These are phyloP conservation scores for Phenganax marumi DNA, from an alignment of 92 coral and sea anemone species.

Conservation along the genomic window DNA sequence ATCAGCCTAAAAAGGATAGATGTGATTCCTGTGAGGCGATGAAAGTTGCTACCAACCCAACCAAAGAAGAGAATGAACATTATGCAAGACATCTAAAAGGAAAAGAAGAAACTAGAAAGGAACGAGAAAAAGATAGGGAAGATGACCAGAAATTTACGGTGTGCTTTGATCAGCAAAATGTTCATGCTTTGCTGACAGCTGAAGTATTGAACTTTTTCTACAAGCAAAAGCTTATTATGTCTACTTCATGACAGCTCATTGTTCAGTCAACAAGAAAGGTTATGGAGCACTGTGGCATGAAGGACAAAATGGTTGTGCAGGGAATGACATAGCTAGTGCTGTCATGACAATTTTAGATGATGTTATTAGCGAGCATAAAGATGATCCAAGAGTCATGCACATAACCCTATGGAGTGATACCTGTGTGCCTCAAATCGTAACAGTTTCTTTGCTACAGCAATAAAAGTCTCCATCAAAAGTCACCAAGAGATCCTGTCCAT, in stretches of 20 bases:
- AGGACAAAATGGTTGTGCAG: not conserved
- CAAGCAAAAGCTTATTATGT: not conserved
- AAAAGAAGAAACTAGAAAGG: constrained; percentile 10
- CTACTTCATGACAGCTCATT: no score
- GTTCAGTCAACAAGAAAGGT: not conserved
- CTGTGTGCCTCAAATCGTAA: not conserved
- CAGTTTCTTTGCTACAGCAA: not conserved
- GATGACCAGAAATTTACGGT: no score
- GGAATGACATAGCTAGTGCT: not conserved
- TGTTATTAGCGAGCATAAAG: not conserved
- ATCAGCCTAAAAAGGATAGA: no score
- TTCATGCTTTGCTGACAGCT: constrained; percentile 48
- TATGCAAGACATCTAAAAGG: constrained; percentile 2
- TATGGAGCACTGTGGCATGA: not conserved
- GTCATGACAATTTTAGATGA: not conserved
- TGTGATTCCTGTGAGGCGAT: no score
- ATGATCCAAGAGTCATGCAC: not conserved
- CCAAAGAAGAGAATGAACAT: not conserved
- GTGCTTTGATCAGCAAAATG: constrained; percentile 56
- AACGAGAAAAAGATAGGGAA: not conserved
- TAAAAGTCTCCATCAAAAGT: not conserved
- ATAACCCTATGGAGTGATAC: not conserved
- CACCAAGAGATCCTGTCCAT: not conserved
- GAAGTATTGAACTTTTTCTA: not conserved
- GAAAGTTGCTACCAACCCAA: no score